Conservation (phyloP, 2,888 invertebrate genomes). For the Lochmaea capreae region DNA sequence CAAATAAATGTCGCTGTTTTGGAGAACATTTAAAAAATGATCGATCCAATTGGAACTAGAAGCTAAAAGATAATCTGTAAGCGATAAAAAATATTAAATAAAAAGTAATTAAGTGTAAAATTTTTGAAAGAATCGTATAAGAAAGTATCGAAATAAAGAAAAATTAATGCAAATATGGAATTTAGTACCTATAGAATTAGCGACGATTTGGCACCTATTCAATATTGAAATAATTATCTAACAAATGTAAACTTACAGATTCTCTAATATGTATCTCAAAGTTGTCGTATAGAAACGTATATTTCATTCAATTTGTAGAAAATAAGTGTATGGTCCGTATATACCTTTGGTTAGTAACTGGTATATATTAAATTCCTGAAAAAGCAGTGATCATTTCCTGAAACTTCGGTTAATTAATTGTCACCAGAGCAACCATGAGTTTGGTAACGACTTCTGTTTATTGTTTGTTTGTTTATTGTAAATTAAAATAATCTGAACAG, state of each 20-base stretch:
- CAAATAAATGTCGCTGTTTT: too few species aligned
- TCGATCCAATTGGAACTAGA: background rate
- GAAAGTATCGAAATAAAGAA: background rate
- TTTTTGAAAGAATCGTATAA: background rate
- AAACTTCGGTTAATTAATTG: too few species aligned
- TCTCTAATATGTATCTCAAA: background rate
- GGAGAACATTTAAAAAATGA: background rate
- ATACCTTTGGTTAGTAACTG: too few species aligned
- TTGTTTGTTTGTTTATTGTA: too few species aligned
- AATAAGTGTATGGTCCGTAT: too few species aligned
- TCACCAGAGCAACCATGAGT: too few species aligned
- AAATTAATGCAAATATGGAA: background rate
- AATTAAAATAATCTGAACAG: too few species aligned
- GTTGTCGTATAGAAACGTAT: background rate
- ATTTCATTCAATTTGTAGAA: background rate
- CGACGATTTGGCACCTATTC: too few species aligned
- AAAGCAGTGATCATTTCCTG: too few species aligned
- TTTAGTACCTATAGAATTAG: too few species aligned
- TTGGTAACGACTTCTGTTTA: too few species aligned
- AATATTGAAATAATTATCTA: background rate
- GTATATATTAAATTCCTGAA: too few species aligned
- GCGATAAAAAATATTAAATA: background rate
- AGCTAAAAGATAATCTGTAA: constrained; percentile 4
- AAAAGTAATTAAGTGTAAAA: background rate
- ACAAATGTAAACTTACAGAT: background rate